Evolutionary conservation across 1,140 invertebrate genomes (phyloP).

Genomic region (Procambarus clarkii): DNA sequence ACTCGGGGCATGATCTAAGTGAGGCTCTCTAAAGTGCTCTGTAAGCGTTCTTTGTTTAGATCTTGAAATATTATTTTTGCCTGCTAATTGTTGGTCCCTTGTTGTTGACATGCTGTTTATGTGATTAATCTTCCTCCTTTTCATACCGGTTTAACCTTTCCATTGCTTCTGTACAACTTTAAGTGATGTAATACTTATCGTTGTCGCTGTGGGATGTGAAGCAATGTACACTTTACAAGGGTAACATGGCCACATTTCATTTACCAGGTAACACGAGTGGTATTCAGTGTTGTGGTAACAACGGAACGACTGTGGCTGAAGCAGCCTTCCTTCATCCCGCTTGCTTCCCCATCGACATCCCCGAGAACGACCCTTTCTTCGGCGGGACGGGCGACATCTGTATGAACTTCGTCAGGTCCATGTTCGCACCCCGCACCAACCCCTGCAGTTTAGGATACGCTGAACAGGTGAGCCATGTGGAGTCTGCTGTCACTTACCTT

Average conservation of each 20-base stretch:
- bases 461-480: constrained; percentile 56
- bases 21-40: too few species aligned
- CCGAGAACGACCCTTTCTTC: constrained; percentile 87
- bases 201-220: too few species aligned
- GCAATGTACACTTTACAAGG: too few species aligned
- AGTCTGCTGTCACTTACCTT: not conserved
- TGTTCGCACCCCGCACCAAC: constrained; percentile 75
- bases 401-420: constrained; percentile 76
- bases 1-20: too few species aligned
- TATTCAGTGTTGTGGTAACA: constrained; percentile 57
- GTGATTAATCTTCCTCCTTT: too few species aligned
- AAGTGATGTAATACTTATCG: too few species aligned
- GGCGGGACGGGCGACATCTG: constrained; percentile 83
- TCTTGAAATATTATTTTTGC: too few species aligned
- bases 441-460: constrained; percentile 60
- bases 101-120: too few species aligned
- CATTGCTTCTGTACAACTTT: too few species aligned
- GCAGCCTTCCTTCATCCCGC: constrained; percentile 42
- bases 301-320: constrained; percentile 27
- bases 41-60: too few species aligned
- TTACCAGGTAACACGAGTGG: constrained; percentile 58
- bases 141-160: too few species aligned
- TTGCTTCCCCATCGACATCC: constrained; percentile 91
- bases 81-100: too few species aligned
- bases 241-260: not conserved